phyloP scores from a whole-genome alignment of 2,797 vertebrate genomes.

The Enteromius paludinosus region DNA sequence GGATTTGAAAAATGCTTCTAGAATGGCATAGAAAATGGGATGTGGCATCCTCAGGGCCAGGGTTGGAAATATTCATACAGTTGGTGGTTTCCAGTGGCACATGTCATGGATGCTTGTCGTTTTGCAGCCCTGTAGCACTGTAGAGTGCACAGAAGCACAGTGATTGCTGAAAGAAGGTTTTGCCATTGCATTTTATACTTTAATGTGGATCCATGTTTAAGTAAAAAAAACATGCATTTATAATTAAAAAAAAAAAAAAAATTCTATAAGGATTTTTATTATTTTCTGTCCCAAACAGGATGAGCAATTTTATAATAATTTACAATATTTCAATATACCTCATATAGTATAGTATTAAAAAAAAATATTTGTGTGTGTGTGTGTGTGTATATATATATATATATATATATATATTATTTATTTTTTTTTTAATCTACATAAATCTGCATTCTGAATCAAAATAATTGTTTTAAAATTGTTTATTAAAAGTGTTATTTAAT shows the following conservation, averaged over 20 bases:
- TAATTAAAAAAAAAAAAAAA: no score
- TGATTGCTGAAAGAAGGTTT: neutral
- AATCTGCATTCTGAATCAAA: neutral
- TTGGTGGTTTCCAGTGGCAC: neutral
- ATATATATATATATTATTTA: no score
- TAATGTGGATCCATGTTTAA: neutral
- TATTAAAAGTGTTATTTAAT: neutral
- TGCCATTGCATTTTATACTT: neutral
- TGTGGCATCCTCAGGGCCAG: neutral
- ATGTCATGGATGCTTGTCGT: neutral
- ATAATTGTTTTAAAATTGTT: neutral
- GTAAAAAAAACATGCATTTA: neutral
- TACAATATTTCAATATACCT: no score
- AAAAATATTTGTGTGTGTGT: no score
- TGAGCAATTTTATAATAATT: no score
- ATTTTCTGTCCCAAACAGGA: no score
- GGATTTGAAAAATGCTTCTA: neutral
- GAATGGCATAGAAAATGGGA: constrained; percentile 3
- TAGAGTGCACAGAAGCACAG: neutral
- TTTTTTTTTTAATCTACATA: no score
- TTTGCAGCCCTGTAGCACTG: neutral
- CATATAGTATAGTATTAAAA: no score
- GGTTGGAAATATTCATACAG: constrained; percentile 8
- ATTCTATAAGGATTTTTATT: neutral
- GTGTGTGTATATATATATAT: no score